Conservation (phyloP, 1,140 invertebrate genomes). For the Olivierus martensii region DNA sequence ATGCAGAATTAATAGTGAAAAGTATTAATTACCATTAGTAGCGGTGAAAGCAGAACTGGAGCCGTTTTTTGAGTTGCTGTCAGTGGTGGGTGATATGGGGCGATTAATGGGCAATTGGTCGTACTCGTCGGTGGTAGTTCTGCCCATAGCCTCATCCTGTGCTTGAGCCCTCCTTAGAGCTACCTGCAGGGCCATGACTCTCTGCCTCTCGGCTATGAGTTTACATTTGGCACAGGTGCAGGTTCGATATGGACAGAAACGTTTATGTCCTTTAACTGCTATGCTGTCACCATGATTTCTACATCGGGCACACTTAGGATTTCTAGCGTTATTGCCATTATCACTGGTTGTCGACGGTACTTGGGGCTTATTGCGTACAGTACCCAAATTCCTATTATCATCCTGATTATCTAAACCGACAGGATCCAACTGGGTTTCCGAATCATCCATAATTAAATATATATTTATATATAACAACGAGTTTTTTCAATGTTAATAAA, state of each 20-base stretch:
- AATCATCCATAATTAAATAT: no score
- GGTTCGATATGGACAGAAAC: slow-evolving; percentile 35
- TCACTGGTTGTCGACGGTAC: slow-evolving; percentile 22
- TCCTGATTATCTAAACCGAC: no score
- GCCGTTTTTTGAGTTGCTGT: no score
- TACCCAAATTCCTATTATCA: no score
- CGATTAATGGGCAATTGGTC: neutral
- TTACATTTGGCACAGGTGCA: slow-evolving; percentile 37
- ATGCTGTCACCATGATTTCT: slow-evolving; percentile 14
- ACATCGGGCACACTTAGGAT: slow-evolving; percentile 35
- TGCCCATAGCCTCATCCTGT: slow-evolving; percentile 28
- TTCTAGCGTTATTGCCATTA: slow-evolving; percentile 23
- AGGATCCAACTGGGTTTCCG: no score
- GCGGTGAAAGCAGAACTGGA: no score
- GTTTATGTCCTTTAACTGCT: slow-evolving; percentile 39
- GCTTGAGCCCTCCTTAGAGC: slow-evolving; percentile 36
- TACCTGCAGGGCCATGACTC: slow-evolving; percentile 30
- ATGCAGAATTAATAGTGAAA: no score
- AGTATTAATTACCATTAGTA: no score
- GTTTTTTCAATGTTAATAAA: no score
- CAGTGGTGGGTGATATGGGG: no score
- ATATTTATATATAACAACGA: no score
- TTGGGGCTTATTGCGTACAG: no score
- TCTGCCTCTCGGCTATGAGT: slow-evolving; percentile 31
- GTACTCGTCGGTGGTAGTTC: neutral